Percentiles rank a stretch among this genome's conserved stretches.
These are phyloP conservation scores for Cataglyphis livida DNA, from an alignment of 2,888 invertebrate genomes.

Conservation along the genomic window DNA sequence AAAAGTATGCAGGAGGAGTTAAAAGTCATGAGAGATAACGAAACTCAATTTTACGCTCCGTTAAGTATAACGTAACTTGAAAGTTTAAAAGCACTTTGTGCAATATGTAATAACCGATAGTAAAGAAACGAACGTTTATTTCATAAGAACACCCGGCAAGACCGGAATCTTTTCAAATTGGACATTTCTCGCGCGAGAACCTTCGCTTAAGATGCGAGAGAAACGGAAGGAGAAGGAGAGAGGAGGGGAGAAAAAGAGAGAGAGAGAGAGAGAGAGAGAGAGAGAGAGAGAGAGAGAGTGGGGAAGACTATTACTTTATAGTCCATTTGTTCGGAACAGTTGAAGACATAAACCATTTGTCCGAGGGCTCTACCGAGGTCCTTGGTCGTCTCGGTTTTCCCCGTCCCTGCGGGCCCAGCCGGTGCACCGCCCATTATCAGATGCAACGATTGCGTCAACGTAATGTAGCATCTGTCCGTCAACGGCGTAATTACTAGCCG, in stretches of 20 bases:
- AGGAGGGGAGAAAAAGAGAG: background rate
- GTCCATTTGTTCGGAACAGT: slow-evolving; percentile 98
- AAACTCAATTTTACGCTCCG: background rate
- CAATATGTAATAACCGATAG: background rate
- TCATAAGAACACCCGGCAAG: background rate
- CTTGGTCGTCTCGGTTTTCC: slow-evolving; percentile 98
- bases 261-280: background rate
- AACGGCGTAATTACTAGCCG: slow-evolving; percentile 97
- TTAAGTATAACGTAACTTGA: background rate
- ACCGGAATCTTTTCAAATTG: background rate
- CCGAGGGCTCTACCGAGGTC: slow-evolving; percentile 97
- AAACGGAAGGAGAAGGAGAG: background rate
- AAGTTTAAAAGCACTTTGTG: slow-evolving; percentile 12
- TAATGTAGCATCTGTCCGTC: slow-evolving; percentile 98
- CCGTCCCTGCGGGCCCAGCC: slow-evolving; percentile 97
- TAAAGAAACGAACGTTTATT: background rate
- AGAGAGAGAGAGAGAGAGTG: background rate
- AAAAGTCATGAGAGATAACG: slow-evolving; percentile 4
- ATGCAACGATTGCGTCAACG: slow-evolving; percentile 96
- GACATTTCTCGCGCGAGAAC: background rate
- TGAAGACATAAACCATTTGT: slow-evolving; percentile 99
- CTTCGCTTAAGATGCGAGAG: background rate
- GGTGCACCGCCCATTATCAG: slow-evolving; percentile 99
- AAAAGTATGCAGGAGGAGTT: background rate
- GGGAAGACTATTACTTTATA: slow-evolving; percentile 88